Evolutionary conservation across 2,113 vertebrate species (phyloP), one percentile per base, ranked within the genome.

Genomic region (Platysternon megacephalum): DNA sequence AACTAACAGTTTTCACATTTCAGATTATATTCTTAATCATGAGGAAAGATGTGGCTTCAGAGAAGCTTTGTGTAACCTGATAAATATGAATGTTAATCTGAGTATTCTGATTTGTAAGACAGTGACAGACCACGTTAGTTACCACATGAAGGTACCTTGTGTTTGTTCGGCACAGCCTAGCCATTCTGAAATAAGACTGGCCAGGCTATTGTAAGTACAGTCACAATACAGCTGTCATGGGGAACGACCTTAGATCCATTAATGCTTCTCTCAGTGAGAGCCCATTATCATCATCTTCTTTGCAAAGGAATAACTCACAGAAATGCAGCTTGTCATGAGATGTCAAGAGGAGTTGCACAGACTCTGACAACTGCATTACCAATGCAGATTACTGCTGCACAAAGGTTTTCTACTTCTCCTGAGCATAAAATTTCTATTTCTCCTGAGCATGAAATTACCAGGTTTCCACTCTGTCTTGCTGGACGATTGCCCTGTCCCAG

Each of bases 201-300:
- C 42, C 14, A n/a, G 53, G 10, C 42, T 35, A 29, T 16, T 68
- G 55, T 35, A 79, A 42, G 32, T 10, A 11, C 12, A 48, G 24
- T 19, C 42, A 48, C 55, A 65, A 11, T n/a, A 26, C 29, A 65
- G 14, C 48, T 44, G 55, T 84, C 16, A 11, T 6, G 29, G 79
- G 52, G 53, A n/a, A 11, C 65, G 72, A 11, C 2, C 35, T 21
- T 21, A 82, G 56, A 61, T 58, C 1, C 0, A 0, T 29, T 1
- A 0, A 44, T 21, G 21, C 19, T 89, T 83, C 61, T 55, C 51
- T 44, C 86, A 80, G 74, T 6, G 16, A 3, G 24, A 29, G 10
- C 13, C 49, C 51, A 52, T 52, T 42, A 53, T 22, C 11, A 17
- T 12, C 6, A 39, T 21, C 1, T 1, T 17, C 55, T 65, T 72